Conservation (phyloP, 2,888 invertebrate species). For the Plagodis pulveraria region DNA sequence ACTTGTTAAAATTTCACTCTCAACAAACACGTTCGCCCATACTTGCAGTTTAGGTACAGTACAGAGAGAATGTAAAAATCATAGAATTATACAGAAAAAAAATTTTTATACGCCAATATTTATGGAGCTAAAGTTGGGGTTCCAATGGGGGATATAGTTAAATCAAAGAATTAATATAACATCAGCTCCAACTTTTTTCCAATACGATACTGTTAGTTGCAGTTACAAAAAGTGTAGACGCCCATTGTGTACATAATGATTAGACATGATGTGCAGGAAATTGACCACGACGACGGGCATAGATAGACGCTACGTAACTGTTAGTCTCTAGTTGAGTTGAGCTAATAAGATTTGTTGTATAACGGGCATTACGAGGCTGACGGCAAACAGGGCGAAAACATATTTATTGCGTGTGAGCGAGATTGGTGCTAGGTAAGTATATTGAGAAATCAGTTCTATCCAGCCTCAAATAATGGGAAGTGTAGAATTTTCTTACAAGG, state of each 20-base stretch:
- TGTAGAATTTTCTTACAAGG: neutral
- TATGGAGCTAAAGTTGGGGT: neutral
- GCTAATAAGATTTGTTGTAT: slow-evolving; percentile 75
- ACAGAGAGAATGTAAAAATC: neutral
- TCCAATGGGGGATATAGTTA: neutral
- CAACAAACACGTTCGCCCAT: slow-evolving; percentile 32
- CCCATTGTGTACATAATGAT: slow-evolving; percentile 45
- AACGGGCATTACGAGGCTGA: slow-evolving; percentile 65
- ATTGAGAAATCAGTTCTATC: slow-evolving; percentile 39
- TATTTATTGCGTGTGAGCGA: slow-evolving; percentile 52
- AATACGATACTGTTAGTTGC: slow-evolving; percentile 33
- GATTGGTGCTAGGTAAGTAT: slow-evolving; percentile 56
- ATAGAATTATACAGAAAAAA: neutral
- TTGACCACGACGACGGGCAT: slow-evolving; percentile 50
- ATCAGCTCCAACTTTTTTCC: slow-evolving; percentile 22
- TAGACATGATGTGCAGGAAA: slow-evolving; percentile 55
- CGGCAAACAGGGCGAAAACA: slow-evolving; percentile 66
- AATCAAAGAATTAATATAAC: neutral
- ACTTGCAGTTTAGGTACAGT: neutral
- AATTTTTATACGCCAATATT: neutral
- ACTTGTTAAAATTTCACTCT: slow-evolving; percentile 64
- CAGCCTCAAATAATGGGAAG: no score
- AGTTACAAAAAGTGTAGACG: slow-evolving; percentile 33
- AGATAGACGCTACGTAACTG: slow-evolving; percentile 61
- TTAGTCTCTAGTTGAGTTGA: slow-evolving; percentile 59